Conservation (phyloP, 1,140 invertebrate genomes). For the Drosophila tani region DNA sequence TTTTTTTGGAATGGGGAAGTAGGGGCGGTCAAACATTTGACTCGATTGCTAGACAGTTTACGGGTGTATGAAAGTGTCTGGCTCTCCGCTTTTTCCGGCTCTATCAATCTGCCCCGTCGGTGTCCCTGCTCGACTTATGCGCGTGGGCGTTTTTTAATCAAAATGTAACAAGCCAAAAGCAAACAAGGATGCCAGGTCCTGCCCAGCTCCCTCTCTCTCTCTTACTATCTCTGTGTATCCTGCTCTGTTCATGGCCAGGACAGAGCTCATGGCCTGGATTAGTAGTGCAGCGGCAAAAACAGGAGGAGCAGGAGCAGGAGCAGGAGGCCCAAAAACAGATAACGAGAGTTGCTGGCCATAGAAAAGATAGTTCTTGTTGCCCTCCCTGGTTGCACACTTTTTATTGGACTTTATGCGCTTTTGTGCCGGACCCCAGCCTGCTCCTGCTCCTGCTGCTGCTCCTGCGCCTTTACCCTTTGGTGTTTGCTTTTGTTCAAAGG, state of each 20-base stretch:
- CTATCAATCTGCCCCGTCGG: slow-evolving; percentile 28
- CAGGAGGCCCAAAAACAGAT: slow-evolving; percentile 69
- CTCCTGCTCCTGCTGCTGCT: neutral
- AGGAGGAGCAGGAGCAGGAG: slow-evolving; percentile 23
- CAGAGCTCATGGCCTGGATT: slow-evolving; percentile 67
- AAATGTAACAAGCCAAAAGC: slow-evolving; percentile 83
- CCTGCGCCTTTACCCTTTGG: slow-evolving; percentile 12
- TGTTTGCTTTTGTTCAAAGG: slow-evolving; percentile 61
- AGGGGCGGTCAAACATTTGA: slow-evolving; percentile 66
- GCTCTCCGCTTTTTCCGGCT: slow-evolving; percentile 13
- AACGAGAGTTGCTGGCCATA: slow-evolving; percentile 67
- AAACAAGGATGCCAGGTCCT: slow-evolving; percentile 66
- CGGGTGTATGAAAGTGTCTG: slow-evolving; percentile 38
- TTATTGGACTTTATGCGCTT: slow-evolving; percentile 83
- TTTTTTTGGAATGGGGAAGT: neutral
- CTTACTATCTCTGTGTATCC: neutral
- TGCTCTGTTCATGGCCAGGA: slow-evolving; percentile 34
- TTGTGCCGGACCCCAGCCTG: slow-evolving; percentile 49
- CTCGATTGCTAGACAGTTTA: slow-evolving; percentile 48
- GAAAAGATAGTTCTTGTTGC: slow-evolving; percentile 76
- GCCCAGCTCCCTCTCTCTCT: neutral
- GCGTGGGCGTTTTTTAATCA: slow-evolving; percentile 83
- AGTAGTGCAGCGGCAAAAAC: slow-evolving; percentile 75
- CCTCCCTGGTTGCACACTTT: slow-evolving; percentile 70
- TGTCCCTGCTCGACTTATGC: slow-evolving; percentile 59